Evolutionary conservation across 2,113 vertebrate species (phyloP), one percentile per base, ranked within the genome.

Genomic region (Tetrao urogallus): DNA sequence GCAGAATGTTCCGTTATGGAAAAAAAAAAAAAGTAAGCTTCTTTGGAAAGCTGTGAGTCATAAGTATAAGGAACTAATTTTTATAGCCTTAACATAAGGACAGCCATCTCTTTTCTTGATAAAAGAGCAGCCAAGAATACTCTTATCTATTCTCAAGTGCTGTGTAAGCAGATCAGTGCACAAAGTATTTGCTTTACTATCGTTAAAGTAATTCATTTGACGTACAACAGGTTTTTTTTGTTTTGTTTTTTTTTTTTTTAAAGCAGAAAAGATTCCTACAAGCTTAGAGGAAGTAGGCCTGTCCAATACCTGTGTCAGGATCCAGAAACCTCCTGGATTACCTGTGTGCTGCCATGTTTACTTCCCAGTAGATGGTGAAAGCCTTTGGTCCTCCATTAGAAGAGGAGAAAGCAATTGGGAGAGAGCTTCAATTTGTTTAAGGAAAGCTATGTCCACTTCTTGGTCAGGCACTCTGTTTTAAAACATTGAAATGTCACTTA

Each of bases 41-140:
- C 63, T 93, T 89, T 40, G 79, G 74, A 82, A 92, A 91, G 34
- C 48, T 87, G 17, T 95, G 93, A 92, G 88, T 92, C 71, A 50
- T 73, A 90, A 80, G 64, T 83, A 11, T 27, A 52, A 73, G 70
- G 60, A 82, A 69, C 66, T 91, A 87, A 76, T 94, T 95, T 95
- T 92, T 91, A 76, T 52, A 87, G 67, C 45, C 54, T 91, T 88
- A 82, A 73, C 0, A 0, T 70, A 70, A 89, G 36, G 75, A 40
- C 48, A 92, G 72, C 40, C n/a, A 76, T 95, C 71, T 82, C 88
- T 86, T 78, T 54, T 82, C 52, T 76, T 92, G 58, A 82, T 94
- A 36, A 85, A 89, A 89, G 54, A 93, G 15, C 36, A 70, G 63
- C 43, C 66, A 85, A 72, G 48, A 89, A 91, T 87, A 40, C 17